Percentiles rank a stretch among this genome's conserved stretches.
These are phyloP conservation scores for Tyrannus savana DNA, from an alignment of 2,113 vertebrate species.

Conservation along the genomic window DNA sequence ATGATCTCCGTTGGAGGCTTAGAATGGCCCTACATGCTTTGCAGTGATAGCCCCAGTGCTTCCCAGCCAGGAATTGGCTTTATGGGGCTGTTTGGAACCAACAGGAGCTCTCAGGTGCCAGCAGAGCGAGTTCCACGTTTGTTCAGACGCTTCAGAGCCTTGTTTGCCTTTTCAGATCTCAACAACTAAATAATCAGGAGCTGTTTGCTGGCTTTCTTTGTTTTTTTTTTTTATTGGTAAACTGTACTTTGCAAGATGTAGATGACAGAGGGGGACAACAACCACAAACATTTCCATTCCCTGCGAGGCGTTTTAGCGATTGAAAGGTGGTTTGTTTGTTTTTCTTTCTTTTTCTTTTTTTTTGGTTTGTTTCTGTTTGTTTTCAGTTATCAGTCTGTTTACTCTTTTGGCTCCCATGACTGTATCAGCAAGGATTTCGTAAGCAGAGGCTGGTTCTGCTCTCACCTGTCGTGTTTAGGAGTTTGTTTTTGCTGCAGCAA, in stretches of 20 bases:
- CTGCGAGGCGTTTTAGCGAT: neutral
- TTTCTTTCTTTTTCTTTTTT: neutral
- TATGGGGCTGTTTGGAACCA: conserved; percentile 20
- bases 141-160: conserved; percentile 3
- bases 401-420: neutral
- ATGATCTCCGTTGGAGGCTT: conserved; percentile 76
- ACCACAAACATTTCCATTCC: conserved; percentile 7
- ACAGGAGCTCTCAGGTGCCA: conserved; percentile 12
- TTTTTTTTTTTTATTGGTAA: neutral
- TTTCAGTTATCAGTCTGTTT: neutral
- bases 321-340: neutral
- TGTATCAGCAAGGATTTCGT: neutral
- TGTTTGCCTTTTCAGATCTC: conserved; percentile 43
- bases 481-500: neutral
- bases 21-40: conserved; percentile 63
- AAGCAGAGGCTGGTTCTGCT: conserved; percentile 6
- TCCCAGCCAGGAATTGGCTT: conserved; percentile 50
- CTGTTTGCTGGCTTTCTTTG: neutral
- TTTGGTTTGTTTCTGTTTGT: neutral
- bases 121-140: neutral
- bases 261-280: conserved; percentile 19
- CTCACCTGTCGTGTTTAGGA: neutral
- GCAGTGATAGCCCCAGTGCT: conserved; percentile 57
- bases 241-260: conserved; percentile 3
- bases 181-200: conserved; percentile 31